Base-by-base conservation (phyloP, 2,797 vertebrate genomes). In the Graptemys geographica region DNA sequence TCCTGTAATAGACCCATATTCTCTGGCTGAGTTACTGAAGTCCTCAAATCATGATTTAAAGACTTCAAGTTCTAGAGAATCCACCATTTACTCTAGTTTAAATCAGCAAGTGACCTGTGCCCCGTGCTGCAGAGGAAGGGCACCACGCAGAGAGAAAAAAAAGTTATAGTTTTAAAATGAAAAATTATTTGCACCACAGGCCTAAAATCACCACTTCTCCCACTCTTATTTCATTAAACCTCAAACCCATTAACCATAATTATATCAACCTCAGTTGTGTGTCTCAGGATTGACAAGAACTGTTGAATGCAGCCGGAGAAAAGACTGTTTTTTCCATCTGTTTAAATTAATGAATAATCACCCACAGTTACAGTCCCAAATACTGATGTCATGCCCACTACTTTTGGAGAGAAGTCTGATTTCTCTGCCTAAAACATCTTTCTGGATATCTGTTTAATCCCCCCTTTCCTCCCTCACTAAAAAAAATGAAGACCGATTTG, bases 351-450 rank as follows among this genome's bases (percentile, higher is more conserved):
- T 88, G 51, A 25, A 2, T 47, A 84, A 12, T 7, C 11, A 13
- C 93, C 41, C 18, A 13, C n/a, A 1, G 37, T 74, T 27, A 19
- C 8, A 31, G 57, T 44, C 51, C 83, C 78, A 79, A 53, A 65
- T 79, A 74, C 51, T 47, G 53, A 28, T 25, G 13, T 12, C 16
- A 62, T 0, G 1, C 2, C 15, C 59, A 57, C 8, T 37, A 33
- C 90, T 84, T 91, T 72, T 78, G 21, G 53, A 83, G 5, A 86
- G 25, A 84, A 94, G 47, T 51, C 72, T 65, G 19, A 44, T 44
- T 41, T 74, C 21, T 41, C 7, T 56, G 21, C 55, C 62, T 59
- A 80, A 92, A 91, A 53, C 59, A n/a, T 41, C 85, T 28, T 49
- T 25, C 11, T 33, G 44, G 28, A 56, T 5, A 72, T 2, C 44